These are phyloP conservation scores for Acromyrmex charruanus DNA, from an alignment of 1,140 invertebrate species.

Conservation along the genomic window DNA sequence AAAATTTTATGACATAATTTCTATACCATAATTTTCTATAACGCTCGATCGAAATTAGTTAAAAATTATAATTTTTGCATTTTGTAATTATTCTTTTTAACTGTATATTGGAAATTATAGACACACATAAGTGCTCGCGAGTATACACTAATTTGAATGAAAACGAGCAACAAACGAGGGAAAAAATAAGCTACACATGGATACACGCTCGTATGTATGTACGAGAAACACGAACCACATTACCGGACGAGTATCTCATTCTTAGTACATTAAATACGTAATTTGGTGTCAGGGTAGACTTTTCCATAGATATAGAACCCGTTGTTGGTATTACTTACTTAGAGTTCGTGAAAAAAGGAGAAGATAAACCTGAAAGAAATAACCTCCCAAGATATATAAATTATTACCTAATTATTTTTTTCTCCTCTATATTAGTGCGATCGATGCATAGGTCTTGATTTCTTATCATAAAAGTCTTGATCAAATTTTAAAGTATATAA, in stretches of 20 bases:
- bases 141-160: not conserved
- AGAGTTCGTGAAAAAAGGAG: conserved; percentile 68
- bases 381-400: conserved; percentile 68
- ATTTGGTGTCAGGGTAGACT: conserved; percentile 88
- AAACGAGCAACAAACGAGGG: not conserved
- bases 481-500: not conserved
- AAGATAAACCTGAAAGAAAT: conserved; percentile 57
- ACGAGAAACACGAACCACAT: conserved; percentile 66
- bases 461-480: conserved; percentile 1
- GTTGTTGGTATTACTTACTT: conserved; percentile 78
- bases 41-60: not conserved
- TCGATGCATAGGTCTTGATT: conserved; percentile 62
- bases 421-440: conserved; percentile 66
- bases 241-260: conserved; percentile 86
- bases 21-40: not conserved
- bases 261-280: conserved; percentile 88
- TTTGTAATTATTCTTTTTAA: not conserved
- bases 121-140: not conserved
- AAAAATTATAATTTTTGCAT: not conserved
- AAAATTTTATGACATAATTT: not conserved
- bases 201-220: conserved; percentile 58
- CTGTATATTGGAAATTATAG: conserved; percentile 27
- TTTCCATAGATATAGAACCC: conserved; percentile 86
- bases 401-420: conserved; percentile 75
- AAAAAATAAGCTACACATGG: conserved; percentile 7